phyloP scores from a whole-genome alignment of 1,140 invertebrate genomes.

The Leptonema lineaticorne region DNA sequence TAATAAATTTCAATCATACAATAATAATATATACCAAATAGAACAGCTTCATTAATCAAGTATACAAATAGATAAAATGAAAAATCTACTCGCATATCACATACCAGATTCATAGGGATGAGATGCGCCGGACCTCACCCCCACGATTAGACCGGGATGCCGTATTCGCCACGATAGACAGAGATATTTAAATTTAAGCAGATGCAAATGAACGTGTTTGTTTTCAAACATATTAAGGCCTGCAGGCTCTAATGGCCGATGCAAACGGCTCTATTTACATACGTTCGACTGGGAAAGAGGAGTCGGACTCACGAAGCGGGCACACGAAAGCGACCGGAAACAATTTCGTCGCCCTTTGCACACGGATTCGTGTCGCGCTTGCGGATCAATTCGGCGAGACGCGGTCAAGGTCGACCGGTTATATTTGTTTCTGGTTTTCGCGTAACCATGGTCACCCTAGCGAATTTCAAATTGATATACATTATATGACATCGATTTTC shows the following conservation, averaged over 20 bases:
- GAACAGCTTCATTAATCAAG: no score
- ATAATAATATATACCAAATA: no score
- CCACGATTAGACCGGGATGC: neutral
- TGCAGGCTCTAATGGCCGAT: slow-evolving; percentile 37
- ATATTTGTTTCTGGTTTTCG: no score
- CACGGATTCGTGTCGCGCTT: no score
- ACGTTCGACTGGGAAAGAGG: slow-evolving; percentile 27
- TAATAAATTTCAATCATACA: no score
- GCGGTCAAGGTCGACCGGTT: slow-evolving; percentile 1
- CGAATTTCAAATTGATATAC: no score
- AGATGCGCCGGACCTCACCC: neutral
- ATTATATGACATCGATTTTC: no score
- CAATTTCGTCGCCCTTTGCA: neutral
- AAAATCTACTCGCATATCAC: no score
- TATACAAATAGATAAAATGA: no score
- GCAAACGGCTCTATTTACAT: slow-evolving; percentile 38
- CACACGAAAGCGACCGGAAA: slow-evolving; percentile 19
- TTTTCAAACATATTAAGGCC: slow-evolving; percentile 41
- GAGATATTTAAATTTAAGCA: slow-evolving; percentile 40
- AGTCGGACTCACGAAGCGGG: neutral
- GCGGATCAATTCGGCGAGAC: neutral
- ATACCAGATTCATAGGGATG: no score
- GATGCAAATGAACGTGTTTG: slow-evolving; percentile 42
- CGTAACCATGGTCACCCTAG: no score
- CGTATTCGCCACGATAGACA: neutral